Evolutionary conservation across 2,113 vertebrate genomes (phyloP).

Genomic region (Puffinus mauretanicus): DNA sequence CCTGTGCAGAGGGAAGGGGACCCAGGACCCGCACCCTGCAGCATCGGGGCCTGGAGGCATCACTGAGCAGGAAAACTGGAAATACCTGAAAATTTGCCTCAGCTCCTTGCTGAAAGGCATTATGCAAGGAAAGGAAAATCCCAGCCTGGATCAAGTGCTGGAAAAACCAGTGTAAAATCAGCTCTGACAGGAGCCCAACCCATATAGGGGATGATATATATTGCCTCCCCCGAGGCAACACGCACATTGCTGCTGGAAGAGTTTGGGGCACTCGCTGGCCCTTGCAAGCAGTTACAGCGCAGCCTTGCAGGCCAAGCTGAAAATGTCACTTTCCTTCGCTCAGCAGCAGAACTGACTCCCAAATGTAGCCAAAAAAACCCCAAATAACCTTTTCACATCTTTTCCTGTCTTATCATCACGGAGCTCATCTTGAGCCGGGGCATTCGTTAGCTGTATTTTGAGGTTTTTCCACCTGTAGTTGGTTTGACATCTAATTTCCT

Average conservation of each 20-base stretch:
- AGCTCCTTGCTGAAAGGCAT: not conserved
- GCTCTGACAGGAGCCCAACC: not conserved
- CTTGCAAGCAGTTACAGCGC: not conserved
- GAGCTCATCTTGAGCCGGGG: not conserved
- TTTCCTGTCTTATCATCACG: not conserved
- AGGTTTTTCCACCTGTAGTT: not conserved
- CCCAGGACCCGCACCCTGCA: fast-evolving
- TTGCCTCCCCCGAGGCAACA: not conserved
- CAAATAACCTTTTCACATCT: not conserved
- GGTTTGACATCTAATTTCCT: not conserved
- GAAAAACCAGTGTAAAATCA: slow-evolving; percentile 13
- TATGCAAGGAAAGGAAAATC: slow-evolving; percentile 8
- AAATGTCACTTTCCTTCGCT: not conserved
- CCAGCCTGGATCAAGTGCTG: not conserved
- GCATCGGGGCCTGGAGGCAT: not conserved
- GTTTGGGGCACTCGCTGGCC: not conserved
- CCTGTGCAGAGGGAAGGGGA: not conserved
- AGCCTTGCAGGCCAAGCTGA: not conserved
- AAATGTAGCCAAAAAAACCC: not conserved
- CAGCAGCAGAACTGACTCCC: not conserved
- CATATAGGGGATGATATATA: not conserved
- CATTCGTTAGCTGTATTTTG: not conserved
- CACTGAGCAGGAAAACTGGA: slow-evolving; percentile 37
- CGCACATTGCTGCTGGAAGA: not conserved
- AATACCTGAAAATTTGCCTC: slow-evolving; percentile 54